Base-by-base conservation (phyloP, 2,888 invertebrate genomes). In the Dilophus febrilis region DNA sequence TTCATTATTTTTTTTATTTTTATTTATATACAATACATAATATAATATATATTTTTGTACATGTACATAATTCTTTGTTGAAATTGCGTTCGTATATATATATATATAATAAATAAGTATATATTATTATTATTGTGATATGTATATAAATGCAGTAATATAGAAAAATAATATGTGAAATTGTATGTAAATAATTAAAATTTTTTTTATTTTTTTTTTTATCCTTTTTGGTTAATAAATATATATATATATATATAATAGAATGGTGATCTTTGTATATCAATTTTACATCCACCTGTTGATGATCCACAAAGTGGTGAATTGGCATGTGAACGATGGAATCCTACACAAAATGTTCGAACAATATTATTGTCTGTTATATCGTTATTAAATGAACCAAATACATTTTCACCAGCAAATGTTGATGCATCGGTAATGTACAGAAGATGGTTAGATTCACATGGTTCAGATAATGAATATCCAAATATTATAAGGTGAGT, bases 401-500 rank as follows among this genome's bases (percentile, higher is more conserved):
- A 98, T 69, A 98, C 97, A 48, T 97, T 83, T 67, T 97, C 95
- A 54, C 98, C 98, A 35, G 98, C 98, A 50, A 98, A 99, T 63
- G 98, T 98, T 19, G 98, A 99, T 70, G 97, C 98, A 32, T 95
- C 95, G 41, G 97, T 98, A 43, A 97, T 97, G 94, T 98, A 94
- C 65, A 76, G 97, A 56, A 82, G 92, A 62, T 98, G 94, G 94
- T 84, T 90, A 54, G 95, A 97, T 55, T 91, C 94, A 52, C 90
- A 91, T 70, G 94, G 94, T 48, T 84, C 84, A 65, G 92, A 95
- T 65, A 94, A 92, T 65, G 97, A 98, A 67, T 98, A 98, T 67
- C 95, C 94, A 66, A 94, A 92, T 66, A 95, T 98, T 54, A 95
- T 95, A 63, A 84, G 87, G 91, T 90, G 58, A 56, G 53, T 47